Evolutionary conservation across 2,797 vertebrate genomes (phyloP).

Genomic region (Propithecus deckenii): DNA sequence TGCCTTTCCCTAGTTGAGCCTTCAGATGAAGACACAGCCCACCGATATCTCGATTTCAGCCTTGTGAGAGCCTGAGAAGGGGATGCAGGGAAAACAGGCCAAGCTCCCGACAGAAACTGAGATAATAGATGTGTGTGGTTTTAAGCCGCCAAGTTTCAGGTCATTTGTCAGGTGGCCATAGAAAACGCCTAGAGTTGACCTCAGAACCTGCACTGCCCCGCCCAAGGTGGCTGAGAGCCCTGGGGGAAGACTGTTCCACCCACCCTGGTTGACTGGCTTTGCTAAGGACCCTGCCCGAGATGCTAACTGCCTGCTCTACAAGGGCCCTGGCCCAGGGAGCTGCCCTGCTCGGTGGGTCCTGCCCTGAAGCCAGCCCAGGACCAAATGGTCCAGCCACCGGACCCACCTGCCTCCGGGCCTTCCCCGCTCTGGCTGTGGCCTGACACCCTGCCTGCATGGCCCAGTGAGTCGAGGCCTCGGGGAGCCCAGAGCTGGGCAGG

Average conservation of each 20-base stretch:
- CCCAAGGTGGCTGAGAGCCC: neutral
- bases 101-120: neutral
- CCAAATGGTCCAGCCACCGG: neutral
- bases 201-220: neutral
- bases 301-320: neutral
- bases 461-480: neutral
- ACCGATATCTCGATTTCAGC: neutral
- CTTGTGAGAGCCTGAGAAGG: neutral
- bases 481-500: neutral
- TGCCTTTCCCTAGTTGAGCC: neutral
- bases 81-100: neutral
- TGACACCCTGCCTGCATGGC: neutral
- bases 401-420: neutral
- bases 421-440: neutral
- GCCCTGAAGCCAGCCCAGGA: neutral
- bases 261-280: neutral
- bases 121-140: neutral
- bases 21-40: neutral
- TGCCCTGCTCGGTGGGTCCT: neutral
- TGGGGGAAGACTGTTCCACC: neutral
- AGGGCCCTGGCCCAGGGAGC: neutral
- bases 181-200: neutral
- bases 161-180: neutral
- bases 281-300: neutral
- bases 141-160: neutral